phyloP scores from a whole-genome alignment of 2,797 vertebrate genomes.

The Anguilla anguilla region DNA sequence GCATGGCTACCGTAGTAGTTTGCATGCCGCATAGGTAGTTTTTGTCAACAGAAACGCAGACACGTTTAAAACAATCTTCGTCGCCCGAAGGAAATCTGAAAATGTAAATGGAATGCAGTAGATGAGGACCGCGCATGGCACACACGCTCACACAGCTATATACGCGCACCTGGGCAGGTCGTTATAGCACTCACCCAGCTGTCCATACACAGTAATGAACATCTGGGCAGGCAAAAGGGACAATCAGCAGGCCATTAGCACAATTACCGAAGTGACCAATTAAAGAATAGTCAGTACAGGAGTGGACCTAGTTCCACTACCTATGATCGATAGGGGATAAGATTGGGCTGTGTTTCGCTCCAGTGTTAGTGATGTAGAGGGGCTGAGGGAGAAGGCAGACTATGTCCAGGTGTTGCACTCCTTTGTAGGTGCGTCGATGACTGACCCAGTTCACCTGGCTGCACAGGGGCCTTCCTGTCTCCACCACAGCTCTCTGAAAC shows the following conservation, averaged over 20 bases:
- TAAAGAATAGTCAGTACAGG: background rate
- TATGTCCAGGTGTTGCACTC: constrained; percentile 26
- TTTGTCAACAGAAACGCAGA: background rate
- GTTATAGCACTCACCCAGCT: background rate
- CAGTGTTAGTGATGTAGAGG: background rate
- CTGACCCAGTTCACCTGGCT: constrained; percentile 54
- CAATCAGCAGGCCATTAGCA: too few relatives aligned
- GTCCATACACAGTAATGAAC: too few relatives aligned
- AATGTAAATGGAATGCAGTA: background rate
- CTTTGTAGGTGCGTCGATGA: constrained; percentile 39
- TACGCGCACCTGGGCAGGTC: too few relatives aligned
- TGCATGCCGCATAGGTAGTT: too few relatives aligned
- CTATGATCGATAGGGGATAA: background rate
- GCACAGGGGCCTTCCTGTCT: constrained; percentile 47
- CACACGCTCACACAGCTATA: too few relatives aligned
- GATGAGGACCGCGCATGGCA: background rate
- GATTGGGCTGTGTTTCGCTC: background rate
- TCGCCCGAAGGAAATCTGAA: background rate
- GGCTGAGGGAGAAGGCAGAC: background rate
- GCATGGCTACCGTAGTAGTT: too few relatives aligned
- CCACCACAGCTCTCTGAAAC: constrained; percentile 39
- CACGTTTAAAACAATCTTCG: too few relatives aligned
- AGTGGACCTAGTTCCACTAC: background rate
- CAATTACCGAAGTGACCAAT: too few relatives aligned
- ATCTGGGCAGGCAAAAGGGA: too few relatives aligned